Evolutionary conservation across 2,797 vertebrate genomes (phyloP).

Genomic region (Enteromius paludinosus): DNA sequence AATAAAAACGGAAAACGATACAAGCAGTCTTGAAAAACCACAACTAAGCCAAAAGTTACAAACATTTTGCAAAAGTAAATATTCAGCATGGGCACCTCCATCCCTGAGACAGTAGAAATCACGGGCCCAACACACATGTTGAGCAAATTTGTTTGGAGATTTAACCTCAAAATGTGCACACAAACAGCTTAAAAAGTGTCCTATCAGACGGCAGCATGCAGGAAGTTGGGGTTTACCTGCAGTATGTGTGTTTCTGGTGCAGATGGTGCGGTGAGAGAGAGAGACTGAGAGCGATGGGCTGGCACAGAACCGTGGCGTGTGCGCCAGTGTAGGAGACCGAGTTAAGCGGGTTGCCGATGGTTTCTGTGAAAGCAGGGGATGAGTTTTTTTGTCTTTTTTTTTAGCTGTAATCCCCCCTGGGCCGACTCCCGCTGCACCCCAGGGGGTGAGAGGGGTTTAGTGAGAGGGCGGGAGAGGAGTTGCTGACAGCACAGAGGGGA

Average conservation of each 20-base stretch:
- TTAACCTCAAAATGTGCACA: constrained; percentile 42
- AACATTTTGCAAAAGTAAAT: constrained; percentile 40
- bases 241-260: constrained; percentile 72
- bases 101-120: constrained; percentile 49
- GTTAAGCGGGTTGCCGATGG: constrained; percentile 72
- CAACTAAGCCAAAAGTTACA: constrained; percentile 14
- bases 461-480: constrained; percentile 66
- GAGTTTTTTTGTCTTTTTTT: constrained; percentile 64
- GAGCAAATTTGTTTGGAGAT: constrained; percentile 53
- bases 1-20: not conserved
- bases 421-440: constrained; percentile 78
- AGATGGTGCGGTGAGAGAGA: constrained; percentile 74
- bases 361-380: constrained; percentile 68
- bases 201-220: constrained; percentile 71
- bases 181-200: constrained; percentile 67
- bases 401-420: constrained; percentile 80
- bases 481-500: constrained; percentile 62
- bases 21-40: not conserved
- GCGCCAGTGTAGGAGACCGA: constrained; percentile 75
- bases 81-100: constrained; percentile 45
- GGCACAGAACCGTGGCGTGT: constrained; percentile 47
- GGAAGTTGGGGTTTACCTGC: constrained; percentile 69
- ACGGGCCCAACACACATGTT: constrained; percentile 46
- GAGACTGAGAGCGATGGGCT: constrained; percentile 49
- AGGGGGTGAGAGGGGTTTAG: constrained; percentile 66